phyloP scores from a whole-genome alignment of 1,140 invertebrate species.

The Archivesica marissinica region DNA sequence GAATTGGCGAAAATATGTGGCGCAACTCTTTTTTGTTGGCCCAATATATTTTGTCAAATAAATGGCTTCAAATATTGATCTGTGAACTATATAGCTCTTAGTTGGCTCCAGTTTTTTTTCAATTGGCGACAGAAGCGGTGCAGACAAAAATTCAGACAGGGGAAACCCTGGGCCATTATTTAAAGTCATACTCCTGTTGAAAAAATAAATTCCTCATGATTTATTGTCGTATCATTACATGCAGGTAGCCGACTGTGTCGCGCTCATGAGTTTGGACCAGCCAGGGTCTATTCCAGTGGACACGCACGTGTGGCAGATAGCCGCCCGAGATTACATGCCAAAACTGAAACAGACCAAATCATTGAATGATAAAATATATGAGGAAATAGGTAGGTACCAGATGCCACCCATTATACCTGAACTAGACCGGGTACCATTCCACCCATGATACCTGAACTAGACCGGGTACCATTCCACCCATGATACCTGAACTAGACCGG shows the following conservation, averaged over 20 bases:
- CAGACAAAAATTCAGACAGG: too few species aligned
- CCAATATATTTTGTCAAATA: too few species aligned
- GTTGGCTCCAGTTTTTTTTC: too few species aligned
- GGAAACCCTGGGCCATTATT: too few species aligned
- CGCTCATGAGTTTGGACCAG: constrained; percentile 97
- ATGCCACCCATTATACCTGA: not conserved
- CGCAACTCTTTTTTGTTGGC: too few species aligned
- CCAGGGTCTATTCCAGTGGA: constrained; percentile 96
- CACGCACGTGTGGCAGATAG: constrained; percentile 98
- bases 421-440: not conserved
- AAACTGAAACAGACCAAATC: constrained; percentile 91
- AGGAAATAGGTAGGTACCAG: constrained; percentile 89
- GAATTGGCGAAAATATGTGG: too few species aligned
- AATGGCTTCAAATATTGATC: too few species aligned
- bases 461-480: not conserved
- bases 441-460: not conserved
- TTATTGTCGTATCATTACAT: too few species aligned
- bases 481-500: not conserved
- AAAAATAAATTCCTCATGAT: too few species aligned
- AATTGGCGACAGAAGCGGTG: too few species aligned
- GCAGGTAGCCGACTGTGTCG: constrained; percentile 98
- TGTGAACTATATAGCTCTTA: too few species aligned
- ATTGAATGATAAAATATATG: constrained; percentile 92
- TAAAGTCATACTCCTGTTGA: too few species aligned
- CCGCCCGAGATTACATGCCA: constrained; percentile 91